Evolutionary conservation across 2,888 invertebrate genomes (phyloP), one percentile per base, ranked within the genome.

Genomic region (Scaptomyza polygonia): DNA sequence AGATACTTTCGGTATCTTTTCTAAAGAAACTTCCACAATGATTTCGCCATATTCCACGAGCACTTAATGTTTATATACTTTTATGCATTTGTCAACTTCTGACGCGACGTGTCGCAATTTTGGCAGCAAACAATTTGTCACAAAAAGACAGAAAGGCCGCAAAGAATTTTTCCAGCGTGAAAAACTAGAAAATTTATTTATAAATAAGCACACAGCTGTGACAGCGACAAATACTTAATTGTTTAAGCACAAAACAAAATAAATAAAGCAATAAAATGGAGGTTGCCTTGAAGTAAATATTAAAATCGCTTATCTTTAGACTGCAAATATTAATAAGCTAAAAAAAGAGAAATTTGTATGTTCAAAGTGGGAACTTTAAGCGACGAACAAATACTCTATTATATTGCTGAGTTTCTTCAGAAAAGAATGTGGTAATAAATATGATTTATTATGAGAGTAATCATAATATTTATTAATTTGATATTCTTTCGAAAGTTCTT

Each of bases 31-130:
- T 47, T 7, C 5, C 12, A 3, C 4, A 1, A 39, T 9, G 67
- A 72, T 81, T 81, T 81, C 84, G 76, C 73, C 81, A 80, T 66
- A 64, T 32, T 25, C 36, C 16, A 29, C 40, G 48, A 71, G 42
- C 67, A 71, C 75, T 71, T 74, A 56, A 55, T 56, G 47, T 32
- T 39, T 34, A 34, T 34, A 2, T 16, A 9, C 16, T 9, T 16
- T 16, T 21, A 27, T 53, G 49, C 43, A 82, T 82, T 82, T 82
- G 85, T 84, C 82, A 84, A 63, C 70, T 49, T 53, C 55, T 83
- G 83, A 83, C 83, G 68, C 48, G 61, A 48, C 62, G 67, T 83
- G 80, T 86, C 83, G 84, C 80, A 78, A 86, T 74, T 84, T 77
- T 78, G 74, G 69, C 74, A 80, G 74, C 56, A 57, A 40, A 77